Evolutionary conservation across 2,113 vertebrate species (phyloP).

Genomic region (Protobothrops flavoviridis): DNA sequence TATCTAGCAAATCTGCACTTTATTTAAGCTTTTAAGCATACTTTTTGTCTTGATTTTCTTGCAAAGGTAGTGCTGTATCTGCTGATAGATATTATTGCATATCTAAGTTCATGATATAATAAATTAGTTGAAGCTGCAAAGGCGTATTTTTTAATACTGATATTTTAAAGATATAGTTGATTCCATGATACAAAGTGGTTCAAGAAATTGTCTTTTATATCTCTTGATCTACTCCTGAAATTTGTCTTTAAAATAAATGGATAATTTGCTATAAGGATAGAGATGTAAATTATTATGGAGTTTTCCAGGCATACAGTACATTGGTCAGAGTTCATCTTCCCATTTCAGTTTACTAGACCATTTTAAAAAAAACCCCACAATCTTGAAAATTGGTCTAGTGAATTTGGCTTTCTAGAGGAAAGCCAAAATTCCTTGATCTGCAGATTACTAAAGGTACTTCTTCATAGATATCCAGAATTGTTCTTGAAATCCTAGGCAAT

Average conservation of each 20-base stretch:
- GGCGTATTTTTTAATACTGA: background rate
- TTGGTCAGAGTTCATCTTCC: background rate
- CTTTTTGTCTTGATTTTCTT: background rate
- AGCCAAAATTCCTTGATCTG: background rate
- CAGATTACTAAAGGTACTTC: background rate
- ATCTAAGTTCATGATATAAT: background rate
- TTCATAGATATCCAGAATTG: background rate
- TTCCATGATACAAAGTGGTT: background rate
- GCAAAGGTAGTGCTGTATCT: background rate
- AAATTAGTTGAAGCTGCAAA: background rate
- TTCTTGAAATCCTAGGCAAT: background rate
- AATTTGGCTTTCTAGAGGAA: background rate
- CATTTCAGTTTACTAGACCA: background rate
- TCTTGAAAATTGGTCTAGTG: background rate
- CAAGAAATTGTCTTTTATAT: background rate
- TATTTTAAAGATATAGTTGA: background rate
- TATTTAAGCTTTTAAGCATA: slow-evolving; percentile 3
- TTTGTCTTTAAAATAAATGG: background rate
- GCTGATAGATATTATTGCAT: background rate
- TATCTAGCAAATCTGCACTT: slow-evolving; percentile 11
- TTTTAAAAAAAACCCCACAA: background rate
- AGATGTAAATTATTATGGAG: background rate
- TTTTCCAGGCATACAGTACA: background rate
- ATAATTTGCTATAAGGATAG: background rate
- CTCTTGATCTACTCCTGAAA: background rate